phyloP scores from a whole-genome alignment of 2,113 vertebrate genomes.

The Passer domesticus region DNA sequence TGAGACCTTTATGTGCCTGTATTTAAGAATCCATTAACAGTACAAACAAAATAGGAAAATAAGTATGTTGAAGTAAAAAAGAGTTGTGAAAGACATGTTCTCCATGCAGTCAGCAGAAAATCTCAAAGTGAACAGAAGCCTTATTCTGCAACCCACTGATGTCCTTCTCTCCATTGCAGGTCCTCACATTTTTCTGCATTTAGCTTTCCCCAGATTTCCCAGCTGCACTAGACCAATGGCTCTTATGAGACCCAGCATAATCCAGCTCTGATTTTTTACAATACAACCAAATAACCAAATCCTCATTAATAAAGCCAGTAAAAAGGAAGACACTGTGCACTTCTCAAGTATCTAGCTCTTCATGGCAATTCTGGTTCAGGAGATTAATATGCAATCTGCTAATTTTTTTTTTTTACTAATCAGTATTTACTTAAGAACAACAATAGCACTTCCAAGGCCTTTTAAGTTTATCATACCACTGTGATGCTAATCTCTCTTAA shows the following conservation, averaged over 20 bases:
- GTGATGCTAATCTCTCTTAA: neutral
- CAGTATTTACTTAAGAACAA: neutral
- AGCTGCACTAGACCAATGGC: neutral
- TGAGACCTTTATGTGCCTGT: neutral
- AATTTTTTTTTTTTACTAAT: neutral
- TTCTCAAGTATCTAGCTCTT: neutral
- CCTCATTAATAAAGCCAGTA: neutral
- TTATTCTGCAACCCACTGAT: neutral
- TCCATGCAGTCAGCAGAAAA: neutral
- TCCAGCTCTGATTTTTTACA: neutral
- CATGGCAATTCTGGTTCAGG: neutral
- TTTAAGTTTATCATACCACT: constrained; percentile 5
- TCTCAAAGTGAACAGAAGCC: neutral
- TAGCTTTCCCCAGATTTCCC: neutral
- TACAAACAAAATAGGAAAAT: neutral
- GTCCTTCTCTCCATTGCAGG: neutral
- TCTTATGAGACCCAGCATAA: neutral
- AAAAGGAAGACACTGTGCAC: neutral
- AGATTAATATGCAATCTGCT: neutral
- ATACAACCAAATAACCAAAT: neutral
- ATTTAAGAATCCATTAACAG: neutral
- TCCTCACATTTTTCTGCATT: neutral
- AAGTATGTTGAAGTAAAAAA: neutral
- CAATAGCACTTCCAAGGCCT: neutral
- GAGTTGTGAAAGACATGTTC: neutral